Percentiles rank a stretch among this genome's conserved stretches.
phyloP scores from a whole-genome alignment of 2,888 invertebrate genomes.

The Rambutsinella grinnellia region DNA sequence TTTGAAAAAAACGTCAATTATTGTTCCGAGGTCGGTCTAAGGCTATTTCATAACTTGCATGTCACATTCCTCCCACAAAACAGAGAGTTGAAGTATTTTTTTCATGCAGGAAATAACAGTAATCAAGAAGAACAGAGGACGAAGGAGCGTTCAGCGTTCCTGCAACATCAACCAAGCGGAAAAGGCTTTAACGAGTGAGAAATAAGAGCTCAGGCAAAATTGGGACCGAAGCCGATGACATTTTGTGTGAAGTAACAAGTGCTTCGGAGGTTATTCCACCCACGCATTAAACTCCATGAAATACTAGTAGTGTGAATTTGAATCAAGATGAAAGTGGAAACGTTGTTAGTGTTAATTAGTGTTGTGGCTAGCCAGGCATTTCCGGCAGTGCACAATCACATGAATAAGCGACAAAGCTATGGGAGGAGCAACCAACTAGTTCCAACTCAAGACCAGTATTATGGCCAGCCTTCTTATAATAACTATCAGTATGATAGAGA shows the following conservation, averaged over 20 bases:
- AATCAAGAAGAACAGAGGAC: constrained; percentile 21
- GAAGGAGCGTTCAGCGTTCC: background rate
- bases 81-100: constrained; percentile 10
- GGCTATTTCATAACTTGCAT: constrained; percentile 9
- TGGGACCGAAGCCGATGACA: constrained; percentile 10
- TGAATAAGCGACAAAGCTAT: constrained; percentile 34
- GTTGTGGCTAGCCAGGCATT: constrained; percentile 6
- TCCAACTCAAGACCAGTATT: constrained; percentile 31
- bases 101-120: constrained; percentile 38
- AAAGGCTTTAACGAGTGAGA: background rate
- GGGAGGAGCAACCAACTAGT: constrained; percentile 30
- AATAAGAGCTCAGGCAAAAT: background rate
- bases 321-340: background rate
- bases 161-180: constrained; percentile 23
- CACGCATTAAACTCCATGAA: background rate
- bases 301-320: background rate
- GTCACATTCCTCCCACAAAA: background rate
- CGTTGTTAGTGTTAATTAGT: background rate
- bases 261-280: constrained; percentile 43
- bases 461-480: constrained; percentile 32
- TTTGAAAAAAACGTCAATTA: too few species aligned
- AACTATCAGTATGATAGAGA: constrained; percentile 19
- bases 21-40: background rate
- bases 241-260: background rate
- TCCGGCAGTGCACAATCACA: constrained; percentile 31